phyloP scores from a whole-genome alignment of 2,888 invertebrate species.

The Eubasilissa splendida region DNA sequence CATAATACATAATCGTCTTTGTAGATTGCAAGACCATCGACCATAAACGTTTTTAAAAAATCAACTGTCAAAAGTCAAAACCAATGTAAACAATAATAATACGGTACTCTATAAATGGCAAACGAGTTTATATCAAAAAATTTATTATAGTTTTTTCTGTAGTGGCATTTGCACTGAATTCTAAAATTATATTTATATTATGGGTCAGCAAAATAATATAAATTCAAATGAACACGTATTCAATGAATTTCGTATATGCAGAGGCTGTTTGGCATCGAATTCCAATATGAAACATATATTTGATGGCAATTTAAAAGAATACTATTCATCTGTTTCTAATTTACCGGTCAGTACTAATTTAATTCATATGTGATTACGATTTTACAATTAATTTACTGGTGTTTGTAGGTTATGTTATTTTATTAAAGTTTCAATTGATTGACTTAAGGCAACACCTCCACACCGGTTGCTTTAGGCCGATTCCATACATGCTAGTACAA shows the following conservation, averaged over 20 bases:
- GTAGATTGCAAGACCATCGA: no score
- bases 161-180: not conserved
- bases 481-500: no score
- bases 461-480: no score
- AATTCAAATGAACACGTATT: not conserved
- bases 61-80: conserved; percentile 6
- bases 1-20: no score
- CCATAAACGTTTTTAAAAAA: not conserved
- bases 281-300: conserved; percentile 39
- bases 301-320: not conserved
- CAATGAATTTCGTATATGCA: conserved; percentile 22
- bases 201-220: conserved; percentile 4
- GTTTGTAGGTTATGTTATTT: no score
- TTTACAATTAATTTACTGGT: no score
- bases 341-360: conserved; percentile 23
- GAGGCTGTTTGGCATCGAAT: conserved; percentile 28
- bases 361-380: not conserved
- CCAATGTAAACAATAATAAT: not conserved
- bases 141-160: not conserved
- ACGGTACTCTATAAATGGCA: not conserved
- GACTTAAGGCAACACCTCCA: no score
- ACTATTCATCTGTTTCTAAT: conserved; percentile 29
- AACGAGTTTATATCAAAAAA: not conserved
- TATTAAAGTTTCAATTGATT: no score
- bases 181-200: not conserved